Evolutionary conservation across 2,888 invertebrate genomes (phyloP).

Genomic region (Drosophila leonis): DNA sequence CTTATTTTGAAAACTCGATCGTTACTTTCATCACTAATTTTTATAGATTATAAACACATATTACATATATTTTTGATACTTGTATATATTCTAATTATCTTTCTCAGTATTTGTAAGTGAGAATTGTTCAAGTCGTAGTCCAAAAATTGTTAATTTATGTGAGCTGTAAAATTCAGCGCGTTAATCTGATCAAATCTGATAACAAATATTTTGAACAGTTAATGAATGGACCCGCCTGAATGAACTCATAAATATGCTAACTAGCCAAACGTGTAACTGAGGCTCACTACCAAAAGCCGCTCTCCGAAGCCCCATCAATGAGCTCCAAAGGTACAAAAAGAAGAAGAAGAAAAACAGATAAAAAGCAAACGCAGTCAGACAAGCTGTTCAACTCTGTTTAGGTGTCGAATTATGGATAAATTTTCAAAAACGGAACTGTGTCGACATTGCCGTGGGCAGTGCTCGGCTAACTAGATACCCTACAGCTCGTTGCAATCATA

Average conservation of each 20-base stretch:
- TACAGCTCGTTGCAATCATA: background rate
- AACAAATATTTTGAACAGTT: constrained; percentile 31
- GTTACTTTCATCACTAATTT: too few species aligned
- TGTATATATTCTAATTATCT: background rate
- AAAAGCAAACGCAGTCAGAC: background rate
- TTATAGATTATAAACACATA: background rate
- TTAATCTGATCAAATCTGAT: constrained; percentile 50
- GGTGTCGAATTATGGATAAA: constrained; percentile 1
- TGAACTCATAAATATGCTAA: constrained; percentile 65
- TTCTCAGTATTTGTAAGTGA: background rate
- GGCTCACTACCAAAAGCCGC: background rate
- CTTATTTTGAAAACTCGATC: too few species aligned
- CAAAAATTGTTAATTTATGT: constrained; percentile 28
- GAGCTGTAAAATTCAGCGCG: constrained; percentile 37
- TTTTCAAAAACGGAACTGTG: constrained; percentile 2
- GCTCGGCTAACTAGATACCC: background rate
- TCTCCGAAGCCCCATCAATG: constrained; percentile 15
- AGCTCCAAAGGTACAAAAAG: background rate
- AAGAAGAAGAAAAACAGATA: background rate
- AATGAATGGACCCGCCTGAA: constrained; percentile 56
- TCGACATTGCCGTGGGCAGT: background rate
- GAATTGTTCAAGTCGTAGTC: background rate
- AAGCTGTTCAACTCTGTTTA: background rate
- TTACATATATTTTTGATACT: background rate
- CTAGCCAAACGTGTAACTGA: constrained; percentile 14